Evolutionary conservation across 2,113 vertebrate genomes (phyloP), one percentile per base, ranked within the genome.

Genomic region (Odontesthes bonariensis): DNA sequence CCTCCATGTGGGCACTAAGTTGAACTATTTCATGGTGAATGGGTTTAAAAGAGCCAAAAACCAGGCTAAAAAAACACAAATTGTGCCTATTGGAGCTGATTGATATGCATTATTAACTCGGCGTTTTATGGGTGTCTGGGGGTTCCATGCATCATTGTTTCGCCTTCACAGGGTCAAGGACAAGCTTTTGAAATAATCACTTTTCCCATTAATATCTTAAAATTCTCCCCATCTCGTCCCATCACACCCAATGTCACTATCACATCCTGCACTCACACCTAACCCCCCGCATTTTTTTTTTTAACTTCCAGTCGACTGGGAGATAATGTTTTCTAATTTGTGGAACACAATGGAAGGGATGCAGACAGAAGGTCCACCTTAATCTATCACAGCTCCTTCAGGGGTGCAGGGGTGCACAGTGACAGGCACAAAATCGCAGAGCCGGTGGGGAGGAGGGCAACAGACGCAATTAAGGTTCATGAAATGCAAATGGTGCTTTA

Each of bases 401-500:
- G 79, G 88, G 83, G 76, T 55, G 63, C 60, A 22, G 60, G 80
- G 86, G 60, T 63, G 75, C 67, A 38, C 71, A 1, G 81, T 89
- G 90, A 90, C 84, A 90, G 79, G 69, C 87, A 86, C 85, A 73
- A 86, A 86, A 88, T 91, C 73, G 72, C 46, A 52, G 76, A 77
- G 89, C 85, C 81, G 77, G 84, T 87, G 87, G 90, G 89, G 91
- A 81, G 77, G 89, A 94, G 93, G 93, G 93, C 94, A 93, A 93
- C 87, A 95, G 94, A 96, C 92, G 91, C 94, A 94, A 93, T 94
- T 96, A 96, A 95, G 88, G 91, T 95, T 98, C 96, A 98, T 98
- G 96, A 97, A 98, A 98, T 97, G 96, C 96, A 97, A 98, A 98
- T 95, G 53, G 68, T 33, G 6, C 90, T 93, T 94, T 95, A 94